Conservation (phyloP, 2,888 invertebrate species). For the Heliconius hortense region DNA sequence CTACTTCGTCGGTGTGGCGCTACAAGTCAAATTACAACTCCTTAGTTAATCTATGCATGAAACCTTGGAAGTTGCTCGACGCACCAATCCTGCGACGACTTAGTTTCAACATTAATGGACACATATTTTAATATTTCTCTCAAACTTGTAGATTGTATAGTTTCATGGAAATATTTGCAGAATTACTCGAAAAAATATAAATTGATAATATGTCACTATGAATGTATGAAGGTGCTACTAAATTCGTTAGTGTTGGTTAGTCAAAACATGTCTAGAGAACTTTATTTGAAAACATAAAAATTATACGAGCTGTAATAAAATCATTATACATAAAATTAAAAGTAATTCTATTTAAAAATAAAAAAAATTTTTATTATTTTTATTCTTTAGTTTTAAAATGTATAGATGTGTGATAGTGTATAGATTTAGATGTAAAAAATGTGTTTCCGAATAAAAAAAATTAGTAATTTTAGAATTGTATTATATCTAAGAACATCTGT, state of each 20-base stretch:
- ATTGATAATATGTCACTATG: background rate
- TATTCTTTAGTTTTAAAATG: background rate
- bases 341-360: background rate
- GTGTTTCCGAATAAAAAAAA: background rate
- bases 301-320: background rate
- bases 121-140: conserved; percentile 3
- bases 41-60: conserved; percentile 34
- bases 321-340: background rate
- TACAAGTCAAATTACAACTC: conserved; percentile 35
- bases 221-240: background rate
- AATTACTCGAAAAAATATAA: background rate
- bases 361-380: background rate
- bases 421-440: too few relatives aligned
- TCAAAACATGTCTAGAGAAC: too few relatives aligned
- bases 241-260: too few relatives aligned
- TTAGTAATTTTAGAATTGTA: background rate
- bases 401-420: too few relatives aligned
- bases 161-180: background rate
- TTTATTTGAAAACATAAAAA: conserved; percentile 8
- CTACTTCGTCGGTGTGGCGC: conserved; percentile 35
- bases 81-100: conserved; percentile 14
- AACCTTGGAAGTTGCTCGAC: conserved; percentile 29
- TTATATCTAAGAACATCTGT: background rate
- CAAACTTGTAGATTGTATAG: background rate
- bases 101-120: conserved; percentile 8